Evolutionary conservation across 2,113 vertebrate species (phyloP).

Genomic region (Bambusicola thoracicus): DNA sequence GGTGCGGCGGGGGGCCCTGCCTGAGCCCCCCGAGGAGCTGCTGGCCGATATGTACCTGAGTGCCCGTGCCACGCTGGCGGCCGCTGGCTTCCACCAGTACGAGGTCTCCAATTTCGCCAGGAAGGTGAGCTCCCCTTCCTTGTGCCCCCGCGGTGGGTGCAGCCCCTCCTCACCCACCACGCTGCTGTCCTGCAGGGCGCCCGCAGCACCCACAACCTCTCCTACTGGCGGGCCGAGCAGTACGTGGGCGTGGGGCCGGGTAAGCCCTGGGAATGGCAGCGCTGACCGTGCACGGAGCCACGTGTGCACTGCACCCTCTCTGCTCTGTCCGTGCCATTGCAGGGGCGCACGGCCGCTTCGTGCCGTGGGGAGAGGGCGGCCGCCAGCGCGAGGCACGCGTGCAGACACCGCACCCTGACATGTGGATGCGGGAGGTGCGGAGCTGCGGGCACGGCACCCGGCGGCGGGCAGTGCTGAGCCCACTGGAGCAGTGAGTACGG

Average conservation of each 20-base stretch:
- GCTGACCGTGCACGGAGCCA: accelerated
- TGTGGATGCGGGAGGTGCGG: slow-evolving; percentile 90
- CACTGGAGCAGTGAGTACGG: slow-evolving; percentile 83
- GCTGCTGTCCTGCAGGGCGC: slow-evolving; percentile 75
- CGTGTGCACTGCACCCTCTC: background rate
- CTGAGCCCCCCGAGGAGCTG: slow-evolving; percentile 73
- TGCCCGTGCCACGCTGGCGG: slow-evolving; percentile 75
- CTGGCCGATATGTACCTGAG: slow-evolving; percentile 87
- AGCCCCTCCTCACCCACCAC: background rate
- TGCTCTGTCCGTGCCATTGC: background rate
- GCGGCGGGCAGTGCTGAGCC: slow-evolving; percentile 73
- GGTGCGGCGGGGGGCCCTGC: slow-evolving; percentile 74
- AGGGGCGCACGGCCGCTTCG: slow-evolving; percentile 92
- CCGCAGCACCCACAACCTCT: slow-evolving; percentile 88
- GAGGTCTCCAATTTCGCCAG: slow-evolving; percentile 95
- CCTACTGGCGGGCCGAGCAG: slow-evolving; percentile 89
- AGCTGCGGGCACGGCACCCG: slow-evolving; percentile 86
- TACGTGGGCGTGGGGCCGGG: slow-evolving; percentile 93
- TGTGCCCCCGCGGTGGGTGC: background rate
- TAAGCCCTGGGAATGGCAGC: background rate
- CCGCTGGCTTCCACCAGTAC: slow-evolving; percentile 86
- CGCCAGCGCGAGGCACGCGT: slow-evolving; percentile 86
- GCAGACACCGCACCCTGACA: slow-evolving; percentile 87
- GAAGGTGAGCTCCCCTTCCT: slow-evolving; percentile 75
- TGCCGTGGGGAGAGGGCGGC: slow-evolving; percentile 71